Evolutionary conservation across 2,797 vertebrate genomes (phyloP), one percentile per base, ranked within the genome.

Genomic region (Tarsius wallacei): DNA sequence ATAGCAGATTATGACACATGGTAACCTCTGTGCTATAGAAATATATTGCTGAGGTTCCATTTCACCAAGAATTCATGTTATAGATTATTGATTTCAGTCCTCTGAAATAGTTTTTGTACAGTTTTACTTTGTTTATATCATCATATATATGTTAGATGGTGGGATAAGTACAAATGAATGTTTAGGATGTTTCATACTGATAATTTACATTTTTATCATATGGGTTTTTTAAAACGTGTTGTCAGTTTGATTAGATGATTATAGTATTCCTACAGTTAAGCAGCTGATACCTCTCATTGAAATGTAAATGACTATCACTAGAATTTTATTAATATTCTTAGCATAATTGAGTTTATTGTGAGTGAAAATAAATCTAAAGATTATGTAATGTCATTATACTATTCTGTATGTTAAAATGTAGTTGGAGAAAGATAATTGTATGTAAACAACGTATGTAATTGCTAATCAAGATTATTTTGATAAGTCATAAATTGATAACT

Each of bases 61-160:
- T 96, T 83, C 47, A 91, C 36, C 24, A 73, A 63, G 47, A 90
- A 70, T 94, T 94, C 28, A 83, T 87, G 22, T 70, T 82, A 7
- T 26, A 76, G 9, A 53, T 83, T 57, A 82, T 84, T 71, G 59
- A 78, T 84, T 74, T 78, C 1, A 3, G 28, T 80, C 68, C 21
- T 82, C 68, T 89, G 63, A 93, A 89, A 96, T 84, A 55, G 24
- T 84, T 77, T 47, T 33, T 84, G 12, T 77, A 77, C 77, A 91
- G 26, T 59, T 81, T 81, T 57, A 81, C 36, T 91, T 91, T 76
- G 22, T 55, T 16, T 7, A 19, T 91, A 15, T 24, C 33, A 70
- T 59, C 57, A 76, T 70, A 33, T 76, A 31, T n/a, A 15, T 90
- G 13, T 82, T 82, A 96, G 33, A 82, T 77, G 87, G 68, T 74